Base-by-base conservation (phyloP, 2,113 vertebrate species). In the Spermophilus dauricus region DNA sequence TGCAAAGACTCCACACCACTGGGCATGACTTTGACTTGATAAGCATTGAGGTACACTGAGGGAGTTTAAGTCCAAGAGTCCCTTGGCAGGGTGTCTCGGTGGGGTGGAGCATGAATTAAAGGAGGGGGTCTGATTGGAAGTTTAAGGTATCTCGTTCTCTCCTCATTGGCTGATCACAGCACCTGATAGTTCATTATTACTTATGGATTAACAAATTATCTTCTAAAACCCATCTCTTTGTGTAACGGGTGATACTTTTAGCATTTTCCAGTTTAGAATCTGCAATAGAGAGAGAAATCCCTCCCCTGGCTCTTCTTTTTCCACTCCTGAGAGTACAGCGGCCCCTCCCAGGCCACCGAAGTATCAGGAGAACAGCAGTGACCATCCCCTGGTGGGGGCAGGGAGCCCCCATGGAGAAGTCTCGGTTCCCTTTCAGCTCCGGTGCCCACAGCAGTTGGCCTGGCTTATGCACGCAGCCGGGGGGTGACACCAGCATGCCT, bases 391-490 rank as follows among this genome's bases (percentile, higher is more conserved):
- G 56, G 83, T 7, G 93, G n/a, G 61, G 80, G 81, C 9, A 45
- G 78, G 84, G 84, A 42, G 58, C 88, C 76, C 56, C 5, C 20
- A 2, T 0, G 26, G 78, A 83, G 93, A 82, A 34, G 61, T 90
- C 89, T 67, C 16, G 20, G 61, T 98, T 98, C 97, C 88, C 94
- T 94, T 97, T 97, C 53, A 39, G 96, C 70, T 84, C 73, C 96
- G 32, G 69, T 97, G 97, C 98, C 98, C 98, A 89, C 53, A 72
- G 98, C 95, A 96, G 58, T 77, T 97, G 94, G 96, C 94, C 92
- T 77, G 86, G 97, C 98, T 32, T 0, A 0, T 84, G 96, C 96
- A 89, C 67, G 97, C 96, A 4, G 87, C 89, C 75, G 53, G 48
- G 0, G 42, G 86, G 96, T 97, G 12, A 95, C 61, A 87, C 93